A percentile compares a stretch with the other conserved stretches of the same genome.
These are phyloP conservation scores for Caenorhabditis japonica DNA, from an alignment of 2,888 invertebrate genomes.

Conservation along the genomic window DNA sequence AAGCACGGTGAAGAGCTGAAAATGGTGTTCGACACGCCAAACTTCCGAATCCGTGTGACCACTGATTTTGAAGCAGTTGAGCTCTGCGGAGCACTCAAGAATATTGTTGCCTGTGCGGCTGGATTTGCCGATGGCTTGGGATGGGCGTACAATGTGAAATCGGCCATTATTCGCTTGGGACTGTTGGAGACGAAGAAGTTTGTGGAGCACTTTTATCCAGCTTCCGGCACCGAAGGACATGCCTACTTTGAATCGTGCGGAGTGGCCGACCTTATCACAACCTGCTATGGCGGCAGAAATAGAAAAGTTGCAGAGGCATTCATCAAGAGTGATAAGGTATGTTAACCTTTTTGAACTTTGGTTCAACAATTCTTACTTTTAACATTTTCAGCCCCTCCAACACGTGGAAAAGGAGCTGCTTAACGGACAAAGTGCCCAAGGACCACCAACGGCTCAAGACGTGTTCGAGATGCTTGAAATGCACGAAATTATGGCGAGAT, in stretches of 20 bases:
- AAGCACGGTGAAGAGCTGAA: constrained; percentile 84
- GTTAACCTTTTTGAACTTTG: too few relatives aligned
- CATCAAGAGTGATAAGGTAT: constrained; percentile 89
- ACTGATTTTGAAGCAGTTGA: constrained; percentile 97
- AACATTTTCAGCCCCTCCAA: constrained; percentile 83
- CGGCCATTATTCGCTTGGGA: constrained; percentile 95
- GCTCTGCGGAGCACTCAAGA: constrained; percentile 98
- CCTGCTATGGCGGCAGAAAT: constrained; percentile 97
- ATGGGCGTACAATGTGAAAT: constrained; percentile 97
- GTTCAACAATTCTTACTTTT: background rate
- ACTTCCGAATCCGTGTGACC: constrained; percentile 95
- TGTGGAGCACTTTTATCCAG: constrained; percentile 90
- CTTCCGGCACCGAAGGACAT: constrained; percentile 87
- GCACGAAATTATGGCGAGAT: constrained; percentile 80
- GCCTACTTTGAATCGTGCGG: constrained; percentile 99
- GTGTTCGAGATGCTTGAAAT: constrained; percentile 50
- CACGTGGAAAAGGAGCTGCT: constrained; percentile 93
- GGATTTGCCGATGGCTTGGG: constrained; percentile 96
- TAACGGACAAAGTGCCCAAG: constrained; percentile 97
- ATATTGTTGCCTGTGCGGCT: constrained; percentile 97
- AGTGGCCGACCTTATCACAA: constrained; percentile 96
- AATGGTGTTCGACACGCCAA: constrained; percentile 91
- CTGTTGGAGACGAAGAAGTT: constrained; percentile 91
- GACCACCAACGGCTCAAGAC: constrained; percentile 90
- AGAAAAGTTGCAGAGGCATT: constrained; percentile 94